Percentiles rank a stretch among this genome's conserved stretches.
These are phyloP conservation scores for Poeciliopsis retropinna DNA, from an alignment of 2,113 vertebrate genomes.

Conservation along the genomic window DNA sequence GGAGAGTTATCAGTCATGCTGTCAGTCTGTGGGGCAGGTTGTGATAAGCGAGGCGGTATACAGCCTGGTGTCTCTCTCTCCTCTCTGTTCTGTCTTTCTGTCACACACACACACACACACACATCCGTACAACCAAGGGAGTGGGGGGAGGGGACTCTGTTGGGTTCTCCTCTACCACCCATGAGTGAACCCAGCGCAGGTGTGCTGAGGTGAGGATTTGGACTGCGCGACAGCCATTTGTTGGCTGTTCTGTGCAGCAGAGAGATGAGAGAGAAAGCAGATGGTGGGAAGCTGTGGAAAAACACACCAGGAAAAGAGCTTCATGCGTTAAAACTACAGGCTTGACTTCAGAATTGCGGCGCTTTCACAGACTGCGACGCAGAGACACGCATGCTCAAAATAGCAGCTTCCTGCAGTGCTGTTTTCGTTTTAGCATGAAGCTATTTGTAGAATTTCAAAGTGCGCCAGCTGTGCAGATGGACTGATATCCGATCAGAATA, in stretches of 20 bases:
- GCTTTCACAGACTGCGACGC: conserved; percentile 8
- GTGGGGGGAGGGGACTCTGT: conserved; percentile 50
- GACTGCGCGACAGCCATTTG: conserved; percentile 54
- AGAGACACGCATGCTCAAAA: neutral
- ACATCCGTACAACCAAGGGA: neutral
- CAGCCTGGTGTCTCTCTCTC: conserved; percentile 49
- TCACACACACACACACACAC: conserved; percentile 36
- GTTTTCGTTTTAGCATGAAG: neutral
- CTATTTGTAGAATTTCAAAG: too few relatives aligned
- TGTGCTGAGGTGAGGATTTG: conserved; percentile 51
- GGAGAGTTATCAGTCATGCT: conserved; percentile 68
- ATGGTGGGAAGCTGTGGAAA: conserved; percentile 24
- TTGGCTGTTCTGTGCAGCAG: conserved; percentile 39
- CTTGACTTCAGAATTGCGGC: conserved; percentile 25
- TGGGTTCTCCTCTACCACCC: conserved; percentile 56
- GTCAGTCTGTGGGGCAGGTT: conserved; percentile 65
- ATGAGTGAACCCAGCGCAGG: conserved; percentile 58
- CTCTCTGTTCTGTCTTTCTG: neutral
- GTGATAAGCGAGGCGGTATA: conserved; percentile 62
- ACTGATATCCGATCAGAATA: neutral
- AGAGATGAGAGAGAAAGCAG: conserved; percentile 32
- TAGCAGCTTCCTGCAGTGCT: neutral
- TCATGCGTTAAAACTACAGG: conserved; percentile 26
- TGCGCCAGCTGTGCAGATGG: too few relatives aligned
- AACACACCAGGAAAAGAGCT: neutral